A percentile compares a stretch with the other conserved stretches of the same genome.
Conservation (phyloP, 2,888 invertebrate genomes). For the Ametastegia equiseti region DNA sequence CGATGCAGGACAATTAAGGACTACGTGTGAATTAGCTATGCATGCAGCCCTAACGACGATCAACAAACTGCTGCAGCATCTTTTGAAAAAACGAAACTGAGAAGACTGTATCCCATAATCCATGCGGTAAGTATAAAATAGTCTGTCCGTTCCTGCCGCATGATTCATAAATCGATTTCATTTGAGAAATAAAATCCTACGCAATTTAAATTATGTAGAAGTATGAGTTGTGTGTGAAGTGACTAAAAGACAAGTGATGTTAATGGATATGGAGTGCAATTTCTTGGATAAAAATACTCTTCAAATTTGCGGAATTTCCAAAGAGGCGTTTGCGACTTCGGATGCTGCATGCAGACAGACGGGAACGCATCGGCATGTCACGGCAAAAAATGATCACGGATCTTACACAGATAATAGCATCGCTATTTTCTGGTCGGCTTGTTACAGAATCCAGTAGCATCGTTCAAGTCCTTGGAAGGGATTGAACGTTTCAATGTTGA, state of each 20-base stretch:
- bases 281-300: too few species aligned
- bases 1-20: neutral
- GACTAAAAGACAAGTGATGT: too few species aligned
- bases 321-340: neutral
- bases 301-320: too few species aligned
- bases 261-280: too few species aligned
- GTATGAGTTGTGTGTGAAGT: too few species aligned
- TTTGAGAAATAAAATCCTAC: too few species aligned
- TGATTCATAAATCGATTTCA: too few species aligned
- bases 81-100: neutral
- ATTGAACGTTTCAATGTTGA: neutral
- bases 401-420: conserved; percentile 14
- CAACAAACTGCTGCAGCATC: neutral
- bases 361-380: neutral
- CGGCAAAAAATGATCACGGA: conserved; percentile 18
- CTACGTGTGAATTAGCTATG: neutral
- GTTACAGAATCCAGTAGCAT: conserved; percentile 40
- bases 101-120: too few species aligned
- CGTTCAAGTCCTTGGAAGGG: neutral
- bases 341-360: neutral
- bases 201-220: too few species aligned
- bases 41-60: neutral
- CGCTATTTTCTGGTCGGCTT: conserved; percentile 9
- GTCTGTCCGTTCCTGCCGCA: too few species aligned
- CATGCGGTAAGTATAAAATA: too few species aligned